Evolutionary conservation across 1,140 invertebrate genomes (phyloP), one percentile per base, ranked within the genome.

Genomic region (Eueides isabella): DNA sequence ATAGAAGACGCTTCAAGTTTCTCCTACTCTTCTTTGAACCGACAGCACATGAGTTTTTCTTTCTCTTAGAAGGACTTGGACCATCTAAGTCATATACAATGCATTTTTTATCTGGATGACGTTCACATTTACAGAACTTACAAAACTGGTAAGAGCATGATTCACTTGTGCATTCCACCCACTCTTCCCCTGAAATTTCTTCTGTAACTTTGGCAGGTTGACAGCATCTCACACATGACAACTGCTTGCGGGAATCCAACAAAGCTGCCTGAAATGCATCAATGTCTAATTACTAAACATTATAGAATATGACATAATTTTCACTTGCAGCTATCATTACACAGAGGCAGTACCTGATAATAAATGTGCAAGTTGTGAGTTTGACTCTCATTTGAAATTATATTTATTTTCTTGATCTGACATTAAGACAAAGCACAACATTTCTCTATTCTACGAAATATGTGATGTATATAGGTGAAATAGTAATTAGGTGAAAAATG

Each of bases 61-160:
- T 90, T 70, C 91, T 84, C 83, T 94, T 94, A 5, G 90, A 91
- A 5, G 93, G 93, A 80, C 93, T 94, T 31, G 92, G 87, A 63
- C 89, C 88, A 76, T 92, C 83, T 30, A 94, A 78, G 69, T 89
- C 90, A 76, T 88, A 92, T 68, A 82, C 85, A 31, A 84, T 76
- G 68, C 92, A 93, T 65, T 66, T 88, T 77, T 86, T 89, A 78
- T 83, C 84, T 77, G 86, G 82, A 77, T 91, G 89, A 69, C 88
- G 83, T 61, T 85, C 82, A 70, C 82, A 87, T 41, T 83, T 85
- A 77, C 93, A 94, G 63, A 80, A 76, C 68, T 75, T 85, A 72
- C 93, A 94, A 75, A 90, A 94, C 64, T 88, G 86, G 71, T 86
- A 89, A 5, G 80, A 81, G 71, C 93, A 94, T 30, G 76, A 83